A percentile compares a stretch with the other conserved stretches of the same genome.
Conservation (phyloP, 2,888 invertebrate species). For the Blastobasis adustella region DNA sequence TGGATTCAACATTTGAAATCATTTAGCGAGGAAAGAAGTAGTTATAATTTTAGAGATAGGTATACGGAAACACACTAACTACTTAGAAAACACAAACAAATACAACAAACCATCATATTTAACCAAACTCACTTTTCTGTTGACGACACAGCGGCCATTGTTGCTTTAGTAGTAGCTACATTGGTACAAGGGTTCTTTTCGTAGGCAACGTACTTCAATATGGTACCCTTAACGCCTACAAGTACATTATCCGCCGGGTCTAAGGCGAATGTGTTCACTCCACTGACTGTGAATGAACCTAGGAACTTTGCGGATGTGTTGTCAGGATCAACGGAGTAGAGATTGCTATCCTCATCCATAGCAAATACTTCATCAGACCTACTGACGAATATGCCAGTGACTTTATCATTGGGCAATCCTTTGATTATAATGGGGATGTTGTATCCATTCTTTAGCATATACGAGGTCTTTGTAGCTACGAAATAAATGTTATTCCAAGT, state of each 20-base stretch:
- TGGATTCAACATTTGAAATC: too few species aligned
- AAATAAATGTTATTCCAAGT: conserved; percentile 58
- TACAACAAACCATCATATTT: too few species aligned
- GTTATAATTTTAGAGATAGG: too few species aligned
- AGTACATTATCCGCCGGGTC: conserved; percentile 57
- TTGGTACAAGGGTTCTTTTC: conserved; percentile 44
- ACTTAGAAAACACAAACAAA: too few species aligned
- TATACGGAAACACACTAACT: too few species aligned
- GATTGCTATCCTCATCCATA: conserved; percentile 59
- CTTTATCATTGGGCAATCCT: conserved; percentile 50
- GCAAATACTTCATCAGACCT: conserved; percentile 53
- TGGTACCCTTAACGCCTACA: conserved; percentile 49
- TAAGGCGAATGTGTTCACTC: conserved; percentile 59
- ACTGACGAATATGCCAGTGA: conserved; percentile 56
- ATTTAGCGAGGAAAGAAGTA: too few species aligned
- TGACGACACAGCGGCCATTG: too few species aligned
- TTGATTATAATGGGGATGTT: conserved; percentile 54
- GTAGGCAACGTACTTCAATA: conserved; percentile 47
- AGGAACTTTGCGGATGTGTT: conserved; percentile 42
- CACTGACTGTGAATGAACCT: conserved; percentile 44
- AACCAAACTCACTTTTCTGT: too few species aligned
- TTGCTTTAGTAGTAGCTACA: too few species aligned
- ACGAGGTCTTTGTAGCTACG: conserved; percentile 54
- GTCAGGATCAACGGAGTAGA: conserved; percentile 46
- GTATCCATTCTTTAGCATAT: conserved; percentile 43